phyloP scores from a whole-genome alignment of 2,113 vertebrate species.

The Istiophorus platypterus region DNA sequence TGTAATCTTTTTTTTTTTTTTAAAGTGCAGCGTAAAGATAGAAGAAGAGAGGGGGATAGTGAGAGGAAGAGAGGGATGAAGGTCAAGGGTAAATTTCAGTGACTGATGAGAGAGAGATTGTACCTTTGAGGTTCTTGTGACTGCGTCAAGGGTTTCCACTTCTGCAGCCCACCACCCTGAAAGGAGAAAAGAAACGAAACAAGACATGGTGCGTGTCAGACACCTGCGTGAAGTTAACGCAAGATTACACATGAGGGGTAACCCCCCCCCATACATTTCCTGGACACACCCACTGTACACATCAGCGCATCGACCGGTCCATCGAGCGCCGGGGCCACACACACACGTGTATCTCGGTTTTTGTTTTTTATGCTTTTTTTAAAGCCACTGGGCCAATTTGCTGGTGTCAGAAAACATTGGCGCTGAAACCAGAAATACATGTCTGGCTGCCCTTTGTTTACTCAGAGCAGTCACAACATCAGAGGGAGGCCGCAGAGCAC shows the following conservation, averaged over 20 bases:
- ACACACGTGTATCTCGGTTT: slow-evolving; percentile 14
- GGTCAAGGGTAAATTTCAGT: not conserved
- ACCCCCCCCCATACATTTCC: slow-evolving; percentile 17
- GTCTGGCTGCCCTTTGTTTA: slow-evolving; percentile 63
- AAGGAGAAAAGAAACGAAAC: slow-evolving; percentile 61
- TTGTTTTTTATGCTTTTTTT: too few species aligned
- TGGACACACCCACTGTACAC: slow-evolving; percentile 36
- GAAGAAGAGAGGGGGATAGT: not conserved
- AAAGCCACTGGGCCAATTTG: slow-evolving; percentile 2
- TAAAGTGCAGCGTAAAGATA: not conserved
- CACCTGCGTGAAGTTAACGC: slow-evolving; percentile 9
- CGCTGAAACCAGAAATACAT: slow-evolving; percentile 72
- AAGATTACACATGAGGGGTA: slow-evolving; percentile 24
- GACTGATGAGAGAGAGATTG: not conserved
- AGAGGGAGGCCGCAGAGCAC: too few species aligned
- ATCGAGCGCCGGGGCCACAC: not conserved
- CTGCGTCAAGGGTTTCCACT: slow-evolving; percentile 87
- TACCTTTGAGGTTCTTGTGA: slow-evolving; percentile 92
- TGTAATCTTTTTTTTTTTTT: not conserved
- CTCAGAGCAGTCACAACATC: not conserved
- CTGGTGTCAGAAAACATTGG: not conserved
- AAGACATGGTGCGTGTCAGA: slow-evolving; percentile 35
- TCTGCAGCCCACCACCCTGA: slow-evolving; percentile 86
- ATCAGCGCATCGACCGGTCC: not conserved
- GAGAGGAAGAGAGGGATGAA: not conserved